Evolutionary conservation across 1,140 invertebrate species (phyloP).

Genomic region (Temnothorax nylanderi): DNA sequence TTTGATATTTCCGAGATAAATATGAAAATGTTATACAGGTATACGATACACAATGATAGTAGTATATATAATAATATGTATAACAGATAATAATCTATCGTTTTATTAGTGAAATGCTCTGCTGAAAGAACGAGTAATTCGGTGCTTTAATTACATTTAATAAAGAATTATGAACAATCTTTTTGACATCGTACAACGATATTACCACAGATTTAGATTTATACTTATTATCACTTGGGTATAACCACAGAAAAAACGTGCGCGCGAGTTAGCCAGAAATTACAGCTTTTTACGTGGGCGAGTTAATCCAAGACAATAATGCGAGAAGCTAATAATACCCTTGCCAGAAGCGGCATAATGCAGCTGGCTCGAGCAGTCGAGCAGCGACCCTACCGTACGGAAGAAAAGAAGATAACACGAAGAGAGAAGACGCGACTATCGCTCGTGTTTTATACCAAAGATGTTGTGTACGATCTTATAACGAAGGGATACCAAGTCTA

Average conservation of each 20-base stretch:
- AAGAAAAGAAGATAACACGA: background rate
- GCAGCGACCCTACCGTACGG: background rate
- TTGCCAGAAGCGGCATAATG: conserved; percentile 28
- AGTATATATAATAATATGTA: background rate
- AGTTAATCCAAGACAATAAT: conserved; percentile 40
- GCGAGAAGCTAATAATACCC: conserved; percentile 32
- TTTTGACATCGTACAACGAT: background rate
- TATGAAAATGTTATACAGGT: background rate
- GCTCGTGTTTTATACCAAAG: background rate
- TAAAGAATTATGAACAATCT: background rate
- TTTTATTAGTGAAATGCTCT: background rate
- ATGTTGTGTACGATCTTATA: background rate
- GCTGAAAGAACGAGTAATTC: background rate
- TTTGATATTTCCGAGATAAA: background rate
- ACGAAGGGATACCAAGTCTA: background rate
- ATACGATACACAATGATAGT: background rate
- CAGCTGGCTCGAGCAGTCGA: conserved; percentile 13
- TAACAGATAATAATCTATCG: background rate
- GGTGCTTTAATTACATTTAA: background rate
- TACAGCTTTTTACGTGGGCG: conserved; percentile 37
- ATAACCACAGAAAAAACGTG: background rate
- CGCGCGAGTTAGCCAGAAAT: conserved; percentile 31
- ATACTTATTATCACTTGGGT: conserved; percentile 25
- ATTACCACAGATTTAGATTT: conserved; percentile 9
- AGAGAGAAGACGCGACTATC: background rate